These are phyloP conservation scores for Morbakka virulenta DNA, from an alignment of 30 jellyfish, hydroid and myxozoan species.

Conservation along the genomic window DNA sequence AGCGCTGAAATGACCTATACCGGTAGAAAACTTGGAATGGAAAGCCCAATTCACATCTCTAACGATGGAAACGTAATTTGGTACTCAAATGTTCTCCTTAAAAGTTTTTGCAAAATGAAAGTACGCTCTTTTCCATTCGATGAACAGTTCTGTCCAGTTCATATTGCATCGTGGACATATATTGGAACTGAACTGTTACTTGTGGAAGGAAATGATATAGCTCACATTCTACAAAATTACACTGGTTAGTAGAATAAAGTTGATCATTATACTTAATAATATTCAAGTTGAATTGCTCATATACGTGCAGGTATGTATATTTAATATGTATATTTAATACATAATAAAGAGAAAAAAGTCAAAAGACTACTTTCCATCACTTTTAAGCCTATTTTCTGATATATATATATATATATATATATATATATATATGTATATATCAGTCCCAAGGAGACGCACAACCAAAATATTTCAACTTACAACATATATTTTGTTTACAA, in stretches of 20 bases:
- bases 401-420: too few species aligned
- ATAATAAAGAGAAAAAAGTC: too few species aligned
- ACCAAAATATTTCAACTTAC: too few species aligned
- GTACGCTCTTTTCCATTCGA: slow-evolving; percentile 63
- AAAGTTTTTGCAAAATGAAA: slow-evolving; percentile 70
- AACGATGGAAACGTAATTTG: slow-evolving; percentile 42
- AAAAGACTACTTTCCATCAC: too few species aligned
- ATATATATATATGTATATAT: too few species aligned
- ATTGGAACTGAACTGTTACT: slow-evolving; percentile 47
- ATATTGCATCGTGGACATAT: slow-evolving; percentile 63
- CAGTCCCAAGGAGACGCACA: too few species aligned
- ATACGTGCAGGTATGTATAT: too few species aligned
- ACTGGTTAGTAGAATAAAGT: slow-evolving; percentile 24
- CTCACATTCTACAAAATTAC: slow-evolving; percentile 15
- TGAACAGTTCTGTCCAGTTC: slow-evolving; percentile 62
- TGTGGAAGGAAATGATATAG: not conserved
- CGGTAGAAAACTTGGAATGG: slow-evolving; percentile 53
- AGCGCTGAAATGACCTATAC: slow-evolving; percentile 64
- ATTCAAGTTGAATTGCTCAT: too few species aligned
- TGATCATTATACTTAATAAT: too few species aligned
- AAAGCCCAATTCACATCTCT: slow-evolving; percentile 53
- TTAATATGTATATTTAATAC: too few species aligned
- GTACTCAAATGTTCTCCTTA: slow-evolving; percentile 47
- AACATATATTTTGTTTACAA: too few species aligned
- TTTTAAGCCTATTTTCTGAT: too few species aligned